These are phyloP conservation scores for Euphonia xanthogaster DNA, from an alignment of 2,797 vertebrate species.

Conservation along the genomic window DNA sequence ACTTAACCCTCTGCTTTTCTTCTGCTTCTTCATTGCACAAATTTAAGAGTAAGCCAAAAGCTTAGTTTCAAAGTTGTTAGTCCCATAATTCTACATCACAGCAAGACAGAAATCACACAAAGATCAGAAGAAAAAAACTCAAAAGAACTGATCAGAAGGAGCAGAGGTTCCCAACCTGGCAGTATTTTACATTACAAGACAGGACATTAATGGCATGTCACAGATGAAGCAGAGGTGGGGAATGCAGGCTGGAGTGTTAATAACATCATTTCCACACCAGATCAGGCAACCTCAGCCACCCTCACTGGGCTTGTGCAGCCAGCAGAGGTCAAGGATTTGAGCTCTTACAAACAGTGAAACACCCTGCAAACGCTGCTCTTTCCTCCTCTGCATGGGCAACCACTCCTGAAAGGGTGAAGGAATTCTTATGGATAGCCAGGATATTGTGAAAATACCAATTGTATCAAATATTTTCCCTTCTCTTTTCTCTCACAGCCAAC, in stretches of 20 bases:
- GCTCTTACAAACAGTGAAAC: background rate
- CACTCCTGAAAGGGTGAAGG: background rate
- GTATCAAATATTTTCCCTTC: background rate
- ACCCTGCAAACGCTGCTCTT: background rate
- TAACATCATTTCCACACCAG: background rate
- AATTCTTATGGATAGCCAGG: rapidly evolving
- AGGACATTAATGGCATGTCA: background rate
- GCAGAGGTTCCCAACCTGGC: background rate
- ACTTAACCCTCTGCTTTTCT: background rate
- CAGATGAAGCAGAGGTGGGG: background rate
- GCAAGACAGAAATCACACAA: background rate
- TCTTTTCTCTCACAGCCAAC: background rate
- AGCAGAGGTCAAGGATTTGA: background rate
- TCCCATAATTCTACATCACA: constrained; percentile 8
- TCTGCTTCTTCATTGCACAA: background rate
- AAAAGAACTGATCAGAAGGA: constrained; percentile 16
- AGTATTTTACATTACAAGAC: constrained; percentile 5
- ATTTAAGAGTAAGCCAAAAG: background rate
- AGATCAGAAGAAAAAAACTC: constrained; percentile 37
- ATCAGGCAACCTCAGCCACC: background rate
- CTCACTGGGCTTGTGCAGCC: background rate
- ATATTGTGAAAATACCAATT: background rate
- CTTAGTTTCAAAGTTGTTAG: background rate
- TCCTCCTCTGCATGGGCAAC: background rate
- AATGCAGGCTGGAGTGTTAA: background rate